Evolutionary conservation across 1,140 invertebrate species (phyloP).

Genomic region (Zaprionus africanus): DNA sequence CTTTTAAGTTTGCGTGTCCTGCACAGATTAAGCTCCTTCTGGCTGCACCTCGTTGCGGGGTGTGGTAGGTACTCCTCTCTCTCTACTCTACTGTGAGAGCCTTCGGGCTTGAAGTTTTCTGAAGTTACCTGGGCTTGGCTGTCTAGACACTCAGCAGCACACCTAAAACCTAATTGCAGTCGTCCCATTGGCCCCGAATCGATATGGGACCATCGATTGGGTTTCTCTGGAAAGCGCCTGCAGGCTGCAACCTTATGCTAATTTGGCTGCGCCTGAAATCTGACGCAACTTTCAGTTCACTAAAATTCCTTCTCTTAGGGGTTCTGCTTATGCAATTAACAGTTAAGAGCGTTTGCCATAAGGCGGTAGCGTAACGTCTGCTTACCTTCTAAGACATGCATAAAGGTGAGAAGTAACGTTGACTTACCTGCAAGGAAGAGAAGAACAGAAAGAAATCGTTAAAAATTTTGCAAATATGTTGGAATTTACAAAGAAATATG

Average conservation of each 20-base stretch:
- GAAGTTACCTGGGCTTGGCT: slow-evolving; percentile 21
- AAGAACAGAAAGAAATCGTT: neutral
- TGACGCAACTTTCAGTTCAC: slow-evolving; percentile 30
- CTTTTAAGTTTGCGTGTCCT: slow-evolving; percentile 67
- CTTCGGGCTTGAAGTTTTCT: neutral
- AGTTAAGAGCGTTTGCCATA: slow-evolving; percentile 35
- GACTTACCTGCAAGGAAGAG: slow-evolving; percentile 24
- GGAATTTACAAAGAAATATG: neutral
- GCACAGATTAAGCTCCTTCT: slow-evolving; percentile 60
- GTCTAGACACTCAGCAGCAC: slow-evolving; percentile 62
- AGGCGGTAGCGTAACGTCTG: neutral
- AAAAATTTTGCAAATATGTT: neutral
- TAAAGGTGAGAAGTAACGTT: no score
- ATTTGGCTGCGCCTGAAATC: slow-evolving; percentile 57
- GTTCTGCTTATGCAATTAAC: slow-evolving; percentile 51
- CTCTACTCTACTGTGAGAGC: slow-evolving; percentile 3
- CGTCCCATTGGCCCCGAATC: slow-evolving; percentile 56
- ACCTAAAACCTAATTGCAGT: slow-evolving; percentile 67
- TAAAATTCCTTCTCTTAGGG: neutral
- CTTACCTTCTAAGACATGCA: slow-evolving; percentile 1
- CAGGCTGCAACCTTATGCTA: slow-evolving; percentile 61
- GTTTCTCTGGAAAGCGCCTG: slow-evolving; percentile 62
- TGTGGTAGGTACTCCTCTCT: neutral
- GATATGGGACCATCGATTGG: slow-evolving; percentile 28
- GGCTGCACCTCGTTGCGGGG: slow-evolving; percentile 13